A percentile compares a stretch with the other conserved stretches of the same genome.
Evolutionary conservation across 1,140 invertebrate genomes (phyloP).

Genomic region (Galendromus occidentalis): DNA sequence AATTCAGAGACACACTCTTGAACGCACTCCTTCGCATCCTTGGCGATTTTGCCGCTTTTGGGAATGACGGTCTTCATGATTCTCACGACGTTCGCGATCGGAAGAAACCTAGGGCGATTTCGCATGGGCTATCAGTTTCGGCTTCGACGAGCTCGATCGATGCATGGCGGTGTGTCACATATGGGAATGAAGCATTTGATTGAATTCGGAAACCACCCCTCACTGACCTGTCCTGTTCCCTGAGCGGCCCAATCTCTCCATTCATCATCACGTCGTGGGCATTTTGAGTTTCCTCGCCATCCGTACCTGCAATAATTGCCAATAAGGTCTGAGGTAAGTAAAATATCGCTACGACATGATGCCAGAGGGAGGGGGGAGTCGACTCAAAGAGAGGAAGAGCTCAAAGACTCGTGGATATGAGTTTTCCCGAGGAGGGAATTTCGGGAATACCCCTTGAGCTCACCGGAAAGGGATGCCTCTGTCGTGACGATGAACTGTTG

Average conservation of each 20-base stretch:
- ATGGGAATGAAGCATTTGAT: no score
- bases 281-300: constrained; percentile 5
- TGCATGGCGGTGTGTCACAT: no score
- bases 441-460: not conserved
- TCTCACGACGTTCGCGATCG: constrained; percentile 94
- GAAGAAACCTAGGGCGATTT: constrained; percentile 46
- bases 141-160: no score
- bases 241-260: constrained; percentile 3
- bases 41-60: constrained; percentile 90
- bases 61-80: constrained; percentile 98
- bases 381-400: not conserved
- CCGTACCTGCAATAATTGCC: not conserved
- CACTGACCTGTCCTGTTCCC: constrained; percentile 5
- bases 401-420: not conserved
- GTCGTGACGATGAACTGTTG: constrained; percentile 9
- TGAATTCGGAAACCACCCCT: no score
- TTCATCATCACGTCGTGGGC: not conserved
- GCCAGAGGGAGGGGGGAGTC: not conserved
- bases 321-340: not conserved
- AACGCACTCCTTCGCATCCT: constrained; percentile 96
- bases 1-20: constrained; percentile 99
- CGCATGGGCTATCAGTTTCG: no score
- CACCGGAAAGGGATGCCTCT: constrained; percentile 3
- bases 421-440: not conserved
- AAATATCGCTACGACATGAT: not conserved